phyloP scores from a whole-genome alignment of 2,888 invertebrate species.

The Cantharis rustica region DNA sequence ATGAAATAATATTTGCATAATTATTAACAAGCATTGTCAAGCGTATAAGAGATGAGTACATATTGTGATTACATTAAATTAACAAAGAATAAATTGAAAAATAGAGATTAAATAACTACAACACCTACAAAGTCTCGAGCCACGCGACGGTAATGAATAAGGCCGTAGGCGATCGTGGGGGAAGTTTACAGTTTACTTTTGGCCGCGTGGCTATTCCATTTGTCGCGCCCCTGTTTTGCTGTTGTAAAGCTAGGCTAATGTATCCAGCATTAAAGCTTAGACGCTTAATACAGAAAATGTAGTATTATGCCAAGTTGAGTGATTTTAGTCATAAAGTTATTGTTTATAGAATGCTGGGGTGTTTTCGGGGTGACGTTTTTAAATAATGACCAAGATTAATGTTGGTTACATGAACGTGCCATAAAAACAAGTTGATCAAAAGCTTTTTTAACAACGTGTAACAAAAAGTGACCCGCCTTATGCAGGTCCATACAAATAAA shows the following conservation, averaged over 20 bases:
- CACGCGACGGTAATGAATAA: constrained; percentile 57
- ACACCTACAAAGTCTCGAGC: constrained; percentile 44
- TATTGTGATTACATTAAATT: constrained; percentile 8
- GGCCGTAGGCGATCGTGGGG: constrained; percentile 41
- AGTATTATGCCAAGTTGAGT: constrained; percentile 28
- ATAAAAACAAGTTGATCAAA: constrained; percentile 17
- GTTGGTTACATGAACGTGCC: constrained; percentile 17
- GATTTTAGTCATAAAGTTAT: constrained; percentile 35
- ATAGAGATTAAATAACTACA: constrained; percentile 13
- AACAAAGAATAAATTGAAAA: constrained; percentile 38
- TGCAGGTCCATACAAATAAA: neutral
- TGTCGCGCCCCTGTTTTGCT: constrained; percentile 44
- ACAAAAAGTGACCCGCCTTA: constrained; percentile 5
- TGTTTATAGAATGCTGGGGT: constrained; percentile 34
- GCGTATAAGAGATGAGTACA: neutral
- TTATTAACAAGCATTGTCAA: neutral
- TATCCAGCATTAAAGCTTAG: constrained; percentile 36
- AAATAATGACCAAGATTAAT: constrained; percentile 26
- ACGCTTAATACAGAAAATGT: constrained; percentile 26
- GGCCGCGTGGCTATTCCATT: constrained; percentile 50
- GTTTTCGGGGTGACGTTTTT: constrained; percentile 14
- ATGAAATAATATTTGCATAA: neutral
- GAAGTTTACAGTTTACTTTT: constrained; percentile 49
- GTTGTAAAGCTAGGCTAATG: constrained; percentile 37
- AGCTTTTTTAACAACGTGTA: constrained; percentile 12